A percentile compares a stretch with the other conserved stretches of the same genome.
phyloP scores from a whole-genome alignment of 1,140 invertebrate genomes.

The Amyelois transitella region DNA sequence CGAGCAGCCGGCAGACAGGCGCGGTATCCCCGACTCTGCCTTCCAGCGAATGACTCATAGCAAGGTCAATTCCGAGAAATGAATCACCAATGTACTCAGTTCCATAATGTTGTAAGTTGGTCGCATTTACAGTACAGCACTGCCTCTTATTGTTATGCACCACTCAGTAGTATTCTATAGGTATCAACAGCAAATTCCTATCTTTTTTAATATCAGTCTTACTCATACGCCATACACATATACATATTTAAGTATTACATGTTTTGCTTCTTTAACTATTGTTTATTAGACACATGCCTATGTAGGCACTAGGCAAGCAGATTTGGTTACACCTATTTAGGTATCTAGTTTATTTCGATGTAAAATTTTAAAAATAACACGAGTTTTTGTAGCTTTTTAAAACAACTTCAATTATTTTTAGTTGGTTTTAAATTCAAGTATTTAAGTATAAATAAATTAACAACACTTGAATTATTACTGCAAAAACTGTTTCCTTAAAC shows the following conservation, averaged over 20 bases:
- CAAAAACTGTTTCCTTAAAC: too few relatives aligned
- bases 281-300: too few relatives aligned
- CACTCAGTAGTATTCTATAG: not conserved
- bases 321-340: not conserved
- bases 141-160: conserved; percentile 22
- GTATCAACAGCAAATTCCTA: not conserved
- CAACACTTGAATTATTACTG: too few relatives aligned
- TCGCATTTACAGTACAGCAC: conserved; percentile 55
- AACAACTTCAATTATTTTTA: too few relatives aligned
- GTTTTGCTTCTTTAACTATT: not conserved
- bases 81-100: conserved; percentile 71
- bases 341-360: too few relatives aligned
- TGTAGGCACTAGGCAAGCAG: not conserved
- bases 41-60: conserved; percentile 74
- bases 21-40: conserved; percentile 74
- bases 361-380: too few relatives aligned
- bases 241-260: not conserved
- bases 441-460: too few relatives aligned
- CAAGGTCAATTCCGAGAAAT: conserved; percentile 76
- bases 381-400: too few relatives aligned
- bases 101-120: conserved; percentile 66
- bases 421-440: too few relatives aligned
- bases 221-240: too few relatives aligned
- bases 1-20: conserved; percentile 68
- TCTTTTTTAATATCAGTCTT: too few relatives aligned